A percentile compares a stretch with the other conserved stretches of the same genome.
phyloP scores from a whole-genome alignment of 1,140 invertebrate species.

The Branchinecta lynchi region DNA sequence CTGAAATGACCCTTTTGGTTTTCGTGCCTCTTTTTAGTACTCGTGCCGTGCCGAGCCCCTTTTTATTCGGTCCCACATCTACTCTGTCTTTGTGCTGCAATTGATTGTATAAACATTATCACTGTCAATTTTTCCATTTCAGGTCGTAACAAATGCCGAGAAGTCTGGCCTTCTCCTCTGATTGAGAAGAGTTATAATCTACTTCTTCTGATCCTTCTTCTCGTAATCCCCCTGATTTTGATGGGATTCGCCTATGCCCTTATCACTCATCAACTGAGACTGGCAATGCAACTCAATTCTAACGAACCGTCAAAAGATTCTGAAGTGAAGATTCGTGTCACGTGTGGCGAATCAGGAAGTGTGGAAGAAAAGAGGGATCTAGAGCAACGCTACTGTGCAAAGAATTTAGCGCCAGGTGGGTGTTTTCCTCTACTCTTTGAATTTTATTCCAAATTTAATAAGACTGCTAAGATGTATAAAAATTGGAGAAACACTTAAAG shows the following conservation, averaged over 20 bases:
- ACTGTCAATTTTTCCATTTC: background rate
- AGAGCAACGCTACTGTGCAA: background rate
- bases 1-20: too few species aligned
- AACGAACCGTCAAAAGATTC: background rate
- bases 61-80: too few species aligned
- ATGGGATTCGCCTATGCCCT: conserved; percentile 57
- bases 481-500: too few species aligned
- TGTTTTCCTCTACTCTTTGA: background rate
- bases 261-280: conserved; percentile 37
- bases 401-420: background rate
- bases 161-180: conserved; percentile 47
- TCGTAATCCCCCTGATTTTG: conserved; percentile 55
- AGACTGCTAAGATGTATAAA: too few species aligned
- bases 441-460: too few species aligned
- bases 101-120: too few species aligned
- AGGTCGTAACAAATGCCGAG: conserved; percentile 48
- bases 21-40: too few species aligned
- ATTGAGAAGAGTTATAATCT: conserved; percentile 54
- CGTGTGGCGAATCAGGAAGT: background rate
- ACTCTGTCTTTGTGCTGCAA: too few species aligned
- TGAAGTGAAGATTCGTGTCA: background rate
- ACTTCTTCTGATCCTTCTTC: conserved; percentile 49
- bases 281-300: background rate
- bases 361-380: background rate
- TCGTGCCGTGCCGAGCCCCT: too few species aligned